These are phyloP conservation scores for Apamea anceps DNA, from an alignment of 2,888 invertebrate genomes.

Conservation along the genomic window DNA sequence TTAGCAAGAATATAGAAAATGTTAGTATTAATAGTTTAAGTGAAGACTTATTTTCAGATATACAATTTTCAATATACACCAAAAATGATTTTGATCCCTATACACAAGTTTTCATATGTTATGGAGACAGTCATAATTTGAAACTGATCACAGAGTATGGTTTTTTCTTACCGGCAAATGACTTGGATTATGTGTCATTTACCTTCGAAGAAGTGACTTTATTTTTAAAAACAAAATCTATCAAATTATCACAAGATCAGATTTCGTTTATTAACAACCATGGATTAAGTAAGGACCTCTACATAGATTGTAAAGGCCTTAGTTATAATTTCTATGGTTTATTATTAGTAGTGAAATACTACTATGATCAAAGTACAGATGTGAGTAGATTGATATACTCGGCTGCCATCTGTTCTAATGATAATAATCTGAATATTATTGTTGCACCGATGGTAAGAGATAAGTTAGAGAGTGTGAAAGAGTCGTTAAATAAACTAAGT, in stretches of 20 bases:
- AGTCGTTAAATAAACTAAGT: slow-evolving; percentile 78
- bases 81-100: slow-evolving; percentile 90
- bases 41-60: slow-evolving; percentile 80
- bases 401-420: slow-evolving; percentile 84
- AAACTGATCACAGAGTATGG: slow-evolving; percentile 97
- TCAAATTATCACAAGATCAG: slow-evolving; percentile 89
- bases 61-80: slow-evolving; percentile 86
- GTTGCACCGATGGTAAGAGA: slow-evolving; percentile 81
- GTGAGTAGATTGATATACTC: slow-evolving; percentile 86
- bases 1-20: slow-evolving; percentile 79
- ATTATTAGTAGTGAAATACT: slow-evolving; percentile 86
- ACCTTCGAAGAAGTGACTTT: slow-evolving; percentile 88
- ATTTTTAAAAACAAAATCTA: slow-evolving; percentile 79
- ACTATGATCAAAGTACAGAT: slow-evolving; percentile 81
- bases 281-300: slow-evolving; percentile 91
- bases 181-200: slow-evolving; percentile 92
- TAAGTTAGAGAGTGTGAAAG: slow-evolving; percentile 77
- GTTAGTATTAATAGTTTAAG: slow-evolving; percentile 76
- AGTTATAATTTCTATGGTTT: slow-evolving; percentile 92
- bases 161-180: slow-evolving; percentile 93
- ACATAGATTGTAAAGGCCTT: slow-evolving; percentile 91
- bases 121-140: slow-evolving; percentile 95
- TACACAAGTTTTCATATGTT: slow-evolving; percentile 96
- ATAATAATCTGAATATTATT: slow-evolving; percentile 81
- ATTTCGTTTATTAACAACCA: slow-evolving; percentile 92